phyloP scores from a whole-genome alignment of 2,113 vertebrate genomes.

The Edolisoma coerulescens region DNA sequence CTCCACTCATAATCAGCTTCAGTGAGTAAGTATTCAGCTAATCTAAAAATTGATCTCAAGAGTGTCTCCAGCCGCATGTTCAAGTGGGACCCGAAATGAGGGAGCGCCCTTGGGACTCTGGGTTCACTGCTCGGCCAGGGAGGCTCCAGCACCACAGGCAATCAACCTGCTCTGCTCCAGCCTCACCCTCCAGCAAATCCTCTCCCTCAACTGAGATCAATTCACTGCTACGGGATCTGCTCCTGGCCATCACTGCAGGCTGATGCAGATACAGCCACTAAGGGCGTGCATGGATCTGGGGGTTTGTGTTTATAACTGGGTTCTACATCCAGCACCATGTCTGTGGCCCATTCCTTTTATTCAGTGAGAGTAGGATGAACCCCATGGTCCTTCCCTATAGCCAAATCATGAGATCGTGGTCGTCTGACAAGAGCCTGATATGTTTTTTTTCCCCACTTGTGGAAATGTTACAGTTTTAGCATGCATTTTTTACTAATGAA shows the following conservation, averaged over 20 bases:
- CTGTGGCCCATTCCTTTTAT: not conserved
- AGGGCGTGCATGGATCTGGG: rapidly evolving
- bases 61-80: not conserved
- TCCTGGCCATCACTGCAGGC: not conserved
- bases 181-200: not conserved
- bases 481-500: not conserved
- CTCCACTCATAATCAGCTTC: conserved; percentile 22
- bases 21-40: conserved; percentile 13
- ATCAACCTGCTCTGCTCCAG: not conserved
- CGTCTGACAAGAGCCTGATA: not conserved
- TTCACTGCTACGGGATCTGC: not conserved
- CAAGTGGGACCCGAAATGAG: not conserved
- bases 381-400: not conserved
- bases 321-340: not conserved
- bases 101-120: not conserved
- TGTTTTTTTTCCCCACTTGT: not conserved
- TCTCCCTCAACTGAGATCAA: rapidly evolving
- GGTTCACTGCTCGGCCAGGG: not conserved
- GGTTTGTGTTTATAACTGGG: rapidly evolving
- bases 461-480: not conserved
- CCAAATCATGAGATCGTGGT: not conserved
- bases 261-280: not conserved
- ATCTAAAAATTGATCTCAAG: conserved; percentile 27
- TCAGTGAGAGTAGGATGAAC: not conserved
- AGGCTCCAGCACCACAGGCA: not conserved